phyloP scores from a whole-genome alignment of 2,888 invertebrate genomes.

The Meteorus colon region DNA sequence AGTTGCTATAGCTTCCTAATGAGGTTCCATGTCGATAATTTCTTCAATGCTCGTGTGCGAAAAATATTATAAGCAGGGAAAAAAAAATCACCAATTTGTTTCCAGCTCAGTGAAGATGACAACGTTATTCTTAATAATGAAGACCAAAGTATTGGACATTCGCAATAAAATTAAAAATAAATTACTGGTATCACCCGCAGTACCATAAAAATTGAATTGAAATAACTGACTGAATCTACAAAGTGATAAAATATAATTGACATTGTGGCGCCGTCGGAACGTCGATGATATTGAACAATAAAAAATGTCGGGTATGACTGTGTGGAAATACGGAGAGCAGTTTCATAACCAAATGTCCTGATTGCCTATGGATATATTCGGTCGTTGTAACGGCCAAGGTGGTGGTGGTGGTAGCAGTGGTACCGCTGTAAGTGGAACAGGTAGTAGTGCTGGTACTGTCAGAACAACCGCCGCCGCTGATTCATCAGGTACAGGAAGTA shows the following conservation, averaged over 20 bases:
- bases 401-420: constrained; percentile 51
- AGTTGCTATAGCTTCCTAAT: no score
- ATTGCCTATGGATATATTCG: constrained; percentile 73
- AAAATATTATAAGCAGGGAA: no score
- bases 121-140: constrained; percentile 29
- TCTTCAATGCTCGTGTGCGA: no score
- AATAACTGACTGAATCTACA: not conserved
- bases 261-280: constrained; percentile 35
- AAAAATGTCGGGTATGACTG: constrained; percentile 17
- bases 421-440: constrained; percentile 59
- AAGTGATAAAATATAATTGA: not conserved
- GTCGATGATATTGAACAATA: not conserved
- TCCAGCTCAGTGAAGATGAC: not conserved
- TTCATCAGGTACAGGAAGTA: constrained; percentile 32
- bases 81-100: not conserved
- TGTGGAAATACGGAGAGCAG: constrained; percentile 29
- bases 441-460: constrained; percentile 50
- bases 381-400: constrained; percentile 70
- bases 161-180: constrained; percentile 37
- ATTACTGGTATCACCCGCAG: not conserved
- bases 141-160: constrained; percentile 30
- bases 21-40: no score
- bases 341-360: constrained; percentile 63
- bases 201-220: not conserved
- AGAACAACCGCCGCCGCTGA: constrained; percentile 42